Evolutionary conservation across 2,888 invertebrate genomes (phyloP).

Genomic region (Agrochola circellaris): DNA sequence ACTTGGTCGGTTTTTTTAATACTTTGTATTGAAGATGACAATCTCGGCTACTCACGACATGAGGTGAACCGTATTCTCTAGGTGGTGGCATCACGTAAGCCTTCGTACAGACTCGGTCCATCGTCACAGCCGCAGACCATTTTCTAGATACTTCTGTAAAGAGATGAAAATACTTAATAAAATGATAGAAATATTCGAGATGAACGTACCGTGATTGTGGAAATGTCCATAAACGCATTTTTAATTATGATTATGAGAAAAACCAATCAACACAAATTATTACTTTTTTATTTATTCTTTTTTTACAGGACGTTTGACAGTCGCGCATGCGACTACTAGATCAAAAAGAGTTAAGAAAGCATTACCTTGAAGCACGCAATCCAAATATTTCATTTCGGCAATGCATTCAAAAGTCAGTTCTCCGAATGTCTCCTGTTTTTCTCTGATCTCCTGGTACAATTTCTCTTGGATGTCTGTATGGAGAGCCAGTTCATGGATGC

Average conservation of each 20-base stretch:
- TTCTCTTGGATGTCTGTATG: conserved; percentile 83
- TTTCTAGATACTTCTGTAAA: conserved; percentile 75
- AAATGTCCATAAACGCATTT: too few relatives aligned
- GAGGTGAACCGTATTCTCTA: conserved; percentile 72
- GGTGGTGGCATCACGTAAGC: conserved; percentile 78
- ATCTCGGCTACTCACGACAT: conserved; percentile 60
- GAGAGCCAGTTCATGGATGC: conserved; percentile 74
- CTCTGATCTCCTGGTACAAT: conserved; percentile 80
- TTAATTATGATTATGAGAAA: too few relatives aligned
- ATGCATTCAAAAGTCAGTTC: conserved; percentile 74
- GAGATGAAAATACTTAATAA: too few relatives aligned
- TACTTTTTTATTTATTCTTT: too few relatives aligned
- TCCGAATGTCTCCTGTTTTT: conserved; percentile 67
- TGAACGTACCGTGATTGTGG: too few relatives aligned
- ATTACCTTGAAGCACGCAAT: conserved; percentile 78
- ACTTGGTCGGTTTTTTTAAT: too few relatives aligned
- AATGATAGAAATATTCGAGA: too few relatives aligned
- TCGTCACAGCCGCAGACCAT: conserved; percentile 81
- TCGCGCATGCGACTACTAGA: neutral
- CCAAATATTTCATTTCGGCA: conserved; percentile 76
- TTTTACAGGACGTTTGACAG: neutral
- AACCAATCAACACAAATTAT: too few relatives aligned
- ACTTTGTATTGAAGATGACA: neutral
- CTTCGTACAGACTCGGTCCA: conserved; percentile 86
- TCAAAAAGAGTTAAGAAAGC: neutral